Evolutionary conservation across 2,888 invertebrate genomes (phyloP), one percentile per base, ranked within the genome.

Genomic region (Ganaspis brasiliensis): DNA sequence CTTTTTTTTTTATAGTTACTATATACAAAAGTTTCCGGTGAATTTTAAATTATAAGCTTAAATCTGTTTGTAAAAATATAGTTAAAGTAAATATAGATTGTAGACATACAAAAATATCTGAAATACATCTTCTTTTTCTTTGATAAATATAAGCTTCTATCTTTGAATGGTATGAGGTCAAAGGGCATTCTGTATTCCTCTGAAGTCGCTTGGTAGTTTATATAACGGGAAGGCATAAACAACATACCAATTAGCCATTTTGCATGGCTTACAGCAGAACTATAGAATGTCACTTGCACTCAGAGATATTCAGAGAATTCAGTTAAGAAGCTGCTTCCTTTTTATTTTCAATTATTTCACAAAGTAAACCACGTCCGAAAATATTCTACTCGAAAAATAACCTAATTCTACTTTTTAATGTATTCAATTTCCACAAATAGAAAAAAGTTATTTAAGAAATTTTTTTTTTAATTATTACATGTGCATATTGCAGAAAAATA

Each of bases 121-220:
- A n/a, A n/a, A n/a, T n/a, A 40, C 16, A 10, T 37, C 9, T 37
- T 37, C 12, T 61, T 61, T 19, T 37, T 35, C 1, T 35, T 19
- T 37, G 61, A 61, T 19, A 61, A 61, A 61, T 61, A 61, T n/a
- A 61, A 19, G 61, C 9, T 37, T n/a, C 31, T n/a, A 61, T 61
- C 35, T 61, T n/a, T 37, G 5, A 10, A 16, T 37, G 4, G 12
- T 12, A 19, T 37, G 31, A 19, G 61, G 37, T 61, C 12, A 61
- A 35, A 61, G 35, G 61, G 61, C 61, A 61, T 37, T 61, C 12
- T 10, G 37, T 61, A 61, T 61, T 61, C 61, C 35, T 16, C 16
- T 6, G 57, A 10, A 26, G 57, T 57, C 6, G 16, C 19, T 10
- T 37, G 14, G 35, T 19, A 61, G 61, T 61, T 61, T 61, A 61